Percentiles rank a stretch among this genome's conserved stretches.
Evolutionary conservation across 2,888 invertebrate species (phyloP).

Genomic region (Ophioninae sp.): DNA sequence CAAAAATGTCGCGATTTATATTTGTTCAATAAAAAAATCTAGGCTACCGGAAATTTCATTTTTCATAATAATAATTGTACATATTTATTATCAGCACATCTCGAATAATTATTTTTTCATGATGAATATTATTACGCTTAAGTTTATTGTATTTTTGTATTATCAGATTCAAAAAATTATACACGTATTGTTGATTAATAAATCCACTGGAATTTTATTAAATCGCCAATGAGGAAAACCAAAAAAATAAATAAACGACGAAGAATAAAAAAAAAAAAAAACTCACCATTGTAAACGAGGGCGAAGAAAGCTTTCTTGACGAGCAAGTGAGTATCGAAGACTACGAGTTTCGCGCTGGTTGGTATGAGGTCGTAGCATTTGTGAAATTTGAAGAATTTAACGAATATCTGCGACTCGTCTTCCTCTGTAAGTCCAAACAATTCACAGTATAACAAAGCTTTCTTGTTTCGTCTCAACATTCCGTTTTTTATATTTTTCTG

Average conservation of each 20-base stretch:
- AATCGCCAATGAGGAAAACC: too few species aligned
- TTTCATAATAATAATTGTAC: background rate
- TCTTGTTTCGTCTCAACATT: constrained; percentile 75
- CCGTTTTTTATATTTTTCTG: too few species aligned
- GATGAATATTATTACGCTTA: too few species aligned
- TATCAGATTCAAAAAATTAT: too few species aligned
- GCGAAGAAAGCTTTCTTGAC: constrained; percentile 99
- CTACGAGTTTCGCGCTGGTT: constrained; percentile 99
- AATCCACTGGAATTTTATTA: too few species aligned
- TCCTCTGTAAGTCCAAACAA: constrained; percentile 88
- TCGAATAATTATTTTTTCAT: too few species aligned
- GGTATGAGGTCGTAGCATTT: constrained; percentile 99
- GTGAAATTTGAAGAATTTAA: constrained; percentile 99
- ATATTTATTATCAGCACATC: too few species aligned
- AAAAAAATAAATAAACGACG: background rate
- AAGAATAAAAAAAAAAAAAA: background rate
- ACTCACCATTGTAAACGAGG: constrained; percentile 96
- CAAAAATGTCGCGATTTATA: too few species aligned
- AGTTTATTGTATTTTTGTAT: too few species aligned
- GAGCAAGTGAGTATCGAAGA: constrained; percentile 98
- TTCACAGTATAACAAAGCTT: constrained; percentile 75
- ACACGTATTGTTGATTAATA: too few species aligned
- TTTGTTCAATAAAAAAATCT: too few species aligned
- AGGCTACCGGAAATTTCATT: too few species aligned
- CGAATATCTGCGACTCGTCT: constrained; percentile 98